phyloP scores from a whole-genome alignment of 2,113 vertebrate genomes.

The Vulpes lagopus region DNA sequence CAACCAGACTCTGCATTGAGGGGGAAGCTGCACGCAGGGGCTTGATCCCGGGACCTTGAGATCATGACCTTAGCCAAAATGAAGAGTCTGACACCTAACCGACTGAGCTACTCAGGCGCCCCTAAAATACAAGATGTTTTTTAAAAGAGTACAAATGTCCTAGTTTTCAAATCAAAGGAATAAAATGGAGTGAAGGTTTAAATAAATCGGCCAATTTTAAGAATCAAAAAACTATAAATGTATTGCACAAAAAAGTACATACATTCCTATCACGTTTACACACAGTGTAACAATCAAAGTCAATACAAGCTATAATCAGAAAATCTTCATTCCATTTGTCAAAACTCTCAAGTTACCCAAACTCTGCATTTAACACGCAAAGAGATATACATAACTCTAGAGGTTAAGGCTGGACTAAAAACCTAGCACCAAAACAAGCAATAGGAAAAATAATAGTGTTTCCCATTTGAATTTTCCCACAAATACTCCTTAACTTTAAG shows the following conservation, averaged over 20 bases:
- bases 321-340: slow-evolving; percentile 21
- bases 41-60: background rate
- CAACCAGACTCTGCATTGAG: background rate
- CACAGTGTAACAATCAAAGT: background rate
- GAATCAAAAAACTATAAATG: slow-evolving; percentile 28
- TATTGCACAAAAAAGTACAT: background rate
- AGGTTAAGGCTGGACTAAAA: slow-evolving; percentile 28
- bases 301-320: background rate
- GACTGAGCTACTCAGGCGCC: background rate
- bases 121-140: slow-evolving; percentile 20
- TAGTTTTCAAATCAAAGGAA: slow-evolving; percentile 49
- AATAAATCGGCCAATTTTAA: background rate
- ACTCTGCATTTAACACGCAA: background rate
- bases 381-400: background rate
- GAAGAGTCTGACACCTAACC: background rate
- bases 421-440: background rate
- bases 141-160: background rate
- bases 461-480: slow-evolving; percentile 49
- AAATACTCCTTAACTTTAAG: slow-evolving; percentile 26
- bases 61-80: background rate
- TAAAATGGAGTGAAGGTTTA: background rate
- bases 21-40: background rate
- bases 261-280: background rate
- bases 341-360: slow-evolving; percentile 28
- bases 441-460: background rate